These are phyloP conservation scores for Leptinotarsa texana DNA, from an alignment of 1,140 invertebrate genomes.

Conservation along the genomic window DNA sequence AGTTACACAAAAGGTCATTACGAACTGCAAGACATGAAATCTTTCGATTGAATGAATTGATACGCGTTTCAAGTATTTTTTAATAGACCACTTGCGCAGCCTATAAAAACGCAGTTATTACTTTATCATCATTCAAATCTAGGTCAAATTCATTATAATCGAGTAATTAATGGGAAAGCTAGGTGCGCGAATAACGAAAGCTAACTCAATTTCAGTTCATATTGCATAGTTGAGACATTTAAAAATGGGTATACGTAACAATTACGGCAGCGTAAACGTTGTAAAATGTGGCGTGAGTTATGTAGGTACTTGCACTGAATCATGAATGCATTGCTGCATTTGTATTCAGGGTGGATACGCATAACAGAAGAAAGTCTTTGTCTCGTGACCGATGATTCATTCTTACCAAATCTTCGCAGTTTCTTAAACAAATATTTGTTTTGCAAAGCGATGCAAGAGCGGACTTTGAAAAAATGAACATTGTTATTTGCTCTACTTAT, in stretches of 20 bases:
- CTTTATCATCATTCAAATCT: constrained; percentile 8
- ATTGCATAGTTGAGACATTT: constrained; percentile 22
- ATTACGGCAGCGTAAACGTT: constrained; percentile 4
- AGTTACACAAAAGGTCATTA: too few species aligned
- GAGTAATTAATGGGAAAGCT: constrained; percentile 20
- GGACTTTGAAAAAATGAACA: too few species aligned
- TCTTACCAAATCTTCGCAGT: too few species aligned
- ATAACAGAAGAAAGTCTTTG: too few species aligned
- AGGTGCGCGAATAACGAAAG: background rate
- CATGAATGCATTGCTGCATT: background rate
- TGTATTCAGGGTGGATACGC: too few species aligned
- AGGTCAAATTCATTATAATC: constrained; percentile 9
- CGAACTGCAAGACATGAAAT: background rate
- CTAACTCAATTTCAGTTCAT: background rate
- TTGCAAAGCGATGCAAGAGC: too few species aligned
- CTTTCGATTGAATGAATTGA: background rate
- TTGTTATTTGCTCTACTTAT: too few species aligned
- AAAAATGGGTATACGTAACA: constrained; percentile 14
- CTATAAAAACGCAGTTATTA: background rate
- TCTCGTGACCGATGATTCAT: too few species aligned
- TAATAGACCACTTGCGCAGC: background rate
- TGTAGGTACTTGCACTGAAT: background rate
- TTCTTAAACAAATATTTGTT: too few species aligned
- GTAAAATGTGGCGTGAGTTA: background rate
- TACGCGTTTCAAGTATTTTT: background rate